phyloP scores from a whole-genome alignment of 2,888 invertebrate species.

The Chrysotoxum bicinctum region DNA sequence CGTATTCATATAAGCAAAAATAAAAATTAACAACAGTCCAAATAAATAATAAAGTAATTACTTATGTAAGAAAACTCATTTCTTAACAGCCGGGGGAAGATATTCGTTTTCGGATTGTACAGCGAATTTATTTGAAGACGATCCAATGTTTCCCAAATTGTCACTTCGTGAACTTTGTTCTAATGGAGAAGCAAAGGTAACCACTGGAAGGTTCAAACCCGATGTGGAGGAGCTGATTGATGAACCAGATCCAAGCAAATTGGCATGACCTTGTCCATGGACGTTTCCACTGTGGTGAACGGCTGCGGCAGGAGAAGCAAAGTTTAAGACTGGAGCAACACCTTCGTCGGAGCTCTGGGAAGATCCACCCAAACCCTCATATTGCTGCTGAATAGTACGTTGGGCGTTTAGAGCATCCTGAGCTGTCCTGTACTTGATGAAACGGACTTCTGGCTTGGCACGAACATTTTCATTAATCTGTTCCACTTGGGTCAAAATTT shows the following conservation, averaged over 20 bases:
- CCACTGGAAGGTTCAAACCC: neutral
- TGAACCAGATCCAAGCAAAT: neutral
- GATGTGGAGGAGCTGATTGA: neutral
- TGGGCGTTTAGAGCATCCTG: conserved; percentile 79
- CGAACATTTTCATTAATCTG: conserved; percentile 76
- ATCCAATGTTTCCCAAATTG: neutral
- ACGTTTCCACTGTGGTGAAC: neutral
- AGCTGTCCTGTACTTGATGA: conserved; percentile 80
- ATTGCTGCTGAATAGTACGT: conserved; percentile 76
- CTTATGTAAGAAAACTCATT: neutral
- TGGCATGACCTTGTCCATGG: neutral
- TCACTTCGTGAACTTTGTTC: neutral
- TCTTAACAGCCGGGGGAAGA: conserved; percentile 9
- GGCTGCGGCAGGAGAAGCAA: conserved; percentile 1
- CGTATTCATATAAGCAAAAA: conserved; percentile 1
- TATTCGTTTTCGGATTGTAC: neutral
- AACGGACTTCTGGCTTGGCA: conserved; percentile 81
- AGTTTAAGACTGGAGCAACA: conserved; percentile 75
- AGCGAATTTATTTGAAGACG: neutral
- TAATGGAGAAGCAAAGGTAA: conserved; percentile 2
- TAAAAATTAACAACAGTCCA: neutral
- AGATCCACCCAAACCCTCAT: conserved; percentile 77
- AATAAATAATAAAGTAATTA: neutral
- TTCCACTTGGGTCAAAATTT: conserved; percentile 85
- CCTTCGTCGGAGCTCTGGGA: conserved; percentile 77